Evolutionary conservation across 1,140 invertebrate genomes (phyloP).

Genomic region (Pararge aegeria): DNA sequence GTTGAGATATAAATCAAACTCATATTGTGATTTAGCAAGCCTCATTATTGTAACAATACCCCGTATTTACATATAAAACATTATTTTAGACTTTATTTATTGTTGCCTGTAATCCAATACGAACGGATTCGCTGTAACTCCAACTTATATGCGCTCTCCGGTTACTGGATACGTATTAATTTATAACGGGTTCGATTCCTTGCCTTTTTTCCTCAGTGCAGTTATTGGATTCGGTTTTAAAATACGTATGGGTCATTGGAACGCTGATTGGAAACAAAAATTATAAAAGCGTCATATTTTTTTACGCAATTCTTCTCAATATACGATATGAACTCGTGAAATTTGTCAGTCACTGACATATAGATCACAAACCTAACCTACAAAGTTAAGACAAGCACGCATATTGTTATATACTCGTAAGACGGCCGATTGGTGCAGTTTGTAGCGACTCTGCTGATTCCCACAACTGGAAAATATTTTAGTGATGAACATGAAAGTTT

Average conservation of each 20-base stretch:
- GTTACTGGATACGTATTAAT: constrained; percentile 48
- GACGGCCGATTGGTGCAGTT: too few relatives aligned
- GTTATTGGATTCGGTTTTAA: background rate
- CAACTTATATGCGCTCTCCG: constrained; percentile 40
- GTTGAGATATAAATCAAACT: constrained; percentile 77
- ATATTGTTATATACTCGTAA: too few relatives aligned
- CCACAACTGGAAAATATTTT: too few relatives aligned
- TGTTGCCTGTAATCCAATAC: constrained; percentile 64
- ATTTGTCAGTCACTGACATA: too few relatives aligned
- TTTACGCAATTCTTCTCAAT: too few relatives aligned
- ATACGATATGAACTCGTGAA: too few relatives aligned
- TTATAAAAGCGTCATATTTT: background rate
- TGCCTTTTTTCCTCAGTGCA: constrained; percentile 17
- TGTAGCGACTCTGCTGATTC: too few relatives aligned
- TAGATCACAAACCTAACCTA: too few relatives aligned
- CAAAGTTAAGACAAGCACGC: too few relatives aligned
- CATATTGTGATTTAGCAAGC: constrained; percentile 77
- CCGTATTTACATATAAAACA: constrained; percentile 76
- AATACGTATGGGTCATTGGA: background rate
- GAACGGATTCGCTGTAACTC: constrained; percentile 43
- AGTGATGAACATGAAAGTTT: too few relatives aligned
- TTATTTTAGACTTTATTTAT: constrained; percentile 72
- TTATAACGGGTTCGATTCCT: constrained; percentile 47
- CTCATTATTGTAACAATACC: constrained; percentile 74
- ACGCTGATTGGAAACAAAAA: background rate